Evolutionary conservation across 2,113 vertebrate genomes (phyloP).

Genomic region (Pygoscelis adeliae): DNA sequence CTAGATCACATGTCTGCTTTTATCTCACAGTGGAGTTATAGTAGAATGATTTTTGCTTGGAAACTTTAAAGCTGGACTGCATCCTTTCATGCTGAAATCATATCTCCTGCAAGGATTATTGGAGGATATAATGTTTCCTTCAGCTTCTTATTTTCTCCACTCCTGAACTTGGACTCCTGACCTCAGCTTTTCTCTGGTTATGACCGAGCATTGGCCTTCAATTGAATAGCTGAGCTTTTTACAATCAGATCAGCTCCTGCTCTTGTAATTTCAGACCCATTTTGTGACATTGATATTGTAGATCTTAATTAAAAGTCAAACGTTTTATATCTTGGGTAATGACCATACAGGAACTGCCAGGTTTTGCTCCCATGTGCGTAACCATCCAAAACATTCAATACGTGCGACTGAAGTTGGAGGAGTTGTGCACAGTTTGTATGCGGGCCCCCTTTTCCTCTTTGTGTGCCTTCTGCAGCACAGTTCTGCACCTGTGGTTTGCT

Average conservation of each 20-base stretch:
- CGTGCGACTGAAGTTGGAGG: neutral
- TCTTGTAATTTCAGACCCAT: constrained; percentile 66
- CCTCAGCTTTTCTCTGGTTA: constrained; percentile 47
- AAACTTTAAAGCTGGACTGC: constrained; percentile 60
- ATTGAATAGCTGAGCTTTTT: constrained; percentile 57
- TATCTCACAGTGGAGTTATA: constrained; percentile 56
- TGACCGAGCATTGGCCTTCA: constrained; percentile 47
- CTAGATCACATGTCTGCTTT: constrained; percentile 59
- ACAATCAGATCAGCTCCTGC: constrained; percentile 53
- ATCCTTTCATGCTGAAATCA: constrained; percentile 66
- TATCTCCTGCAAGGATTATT: constrained; percentile 63
- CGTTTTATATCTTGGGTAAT: constrained; percentile 66
- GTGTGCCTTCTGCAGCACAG: neutral
- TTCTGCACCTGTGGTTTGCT: constrained; percentile 33
- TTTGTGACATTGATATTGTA: constrained; percentile 64
- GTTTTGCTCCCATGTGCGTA: constrained; percentile 16
- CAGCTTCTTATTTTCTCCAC: constrained; percentile 55
- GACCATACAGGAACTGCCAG: constrained; percentile 58
- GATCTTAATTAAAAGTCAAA: constrained; percentile 66
- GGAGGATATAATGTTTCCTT: constrained; percentile 58
- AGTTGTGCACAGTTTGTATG: neutral
- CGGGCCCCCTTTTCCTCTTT: constrained; percentile 2
- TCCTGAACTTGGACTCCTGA: constrained; percentile 64
- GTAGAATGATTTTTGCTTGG: constrained; percentile 63
- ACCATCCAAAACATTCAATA: constrained; percentile 51